A percentile compares a stretch with the other conserved stretches of the same genome.
Evolutionary conservation across 2,888 invertebrate genomes (phyloP).

Genomic region (Eristalis arbustorum): DNA sequence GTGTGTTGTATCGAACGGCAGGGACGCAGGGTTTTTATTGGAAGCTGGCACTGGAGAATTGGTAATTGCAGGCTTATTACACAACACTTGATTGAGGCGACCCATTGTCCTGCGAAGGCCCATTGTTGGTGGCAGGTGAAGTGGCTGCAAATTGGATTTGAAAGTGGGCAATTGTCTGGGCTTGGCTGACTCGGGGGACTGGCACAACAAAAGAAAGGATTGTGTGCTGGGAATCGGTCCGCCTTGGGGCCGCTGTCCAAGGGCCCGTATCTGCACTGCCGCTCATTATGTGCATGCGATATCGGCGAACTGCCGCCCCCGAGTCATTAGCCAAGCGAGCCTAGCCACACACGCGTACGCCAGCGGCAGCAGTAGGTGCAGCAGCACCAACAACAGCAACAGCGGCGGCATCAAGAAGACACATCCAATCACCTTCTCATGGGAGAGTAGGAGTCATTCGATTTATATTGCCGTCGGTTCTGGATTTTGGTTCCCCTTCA

Average conservation of each 20-base stretch:
- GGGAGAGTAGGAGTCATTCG: constrained; percentile 24
- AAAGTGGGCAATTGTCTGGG: constrained; percentile 5
- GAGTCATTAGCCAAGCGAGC: constrained; percentile 8
- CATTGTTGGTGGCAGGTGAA: constrained; percentile 36
- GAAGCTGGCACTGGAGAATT: constrained; percentile 21
- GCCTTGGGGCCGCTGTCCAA: not conserved
- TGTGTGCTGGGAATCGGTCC: not conserved
- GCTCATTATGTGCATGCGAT: constrained; percentile 63
- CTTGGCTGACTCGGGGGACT: not conserved
- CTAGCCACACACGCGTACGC: not conserved
- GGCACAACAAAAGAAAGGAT: not conserved
- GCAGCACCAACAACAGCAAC: not conserved
- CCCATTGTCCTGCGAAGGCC: constrained; percentile 20
- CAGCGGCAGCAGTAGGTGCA: not conserved
- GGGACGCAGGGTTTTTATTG: constrained; percentile 32
- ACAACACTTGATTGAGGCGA: constrained; percentile 43
- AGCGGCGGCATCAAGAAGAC: not conserved
- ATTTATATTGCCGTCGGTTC: constrained; percentile 5
- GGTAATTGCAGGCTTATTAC: constrained; percentile 65
- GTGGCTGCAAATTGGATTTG: constrained; percentile 52
- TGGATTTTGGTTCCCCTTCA: not conserved
- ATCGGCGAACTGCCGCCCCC: constrained; percentile 42
- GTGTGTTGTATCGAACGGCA: constrained; percentile 1
- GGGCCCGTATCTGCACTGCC: not conserved
- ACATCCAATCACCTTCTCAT: constrained; percentile 39